A percentile compares a stretch with the other conserved stretches of the same genome.
These are phyloP conservation scores for Zoanthus gigantus DNA, from an alignment of 92 coral and sea anemone genomes.

Conservation along the genomic window DNA sequence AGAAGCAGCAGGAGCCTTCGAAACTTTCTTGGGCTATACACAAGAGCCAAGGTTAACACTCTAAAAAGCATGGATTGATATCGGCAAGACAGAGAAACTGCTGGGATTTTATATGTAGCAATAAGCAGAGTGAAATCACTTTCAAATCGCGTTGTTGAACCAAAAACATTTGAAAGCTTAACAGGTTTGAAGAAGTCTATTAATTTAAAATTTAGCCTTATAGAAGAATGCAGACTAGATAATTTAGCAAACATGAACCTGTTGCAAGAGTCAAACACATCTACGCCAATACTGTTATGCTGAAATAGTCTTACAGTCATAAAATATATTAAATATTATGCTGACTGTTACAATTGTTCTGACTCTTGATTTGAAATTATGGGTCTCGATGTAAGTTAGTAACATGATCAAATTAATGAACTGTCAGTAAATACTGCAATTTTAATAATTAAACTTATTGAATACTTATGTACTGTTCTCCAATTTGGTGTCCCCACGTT, in stretches of 20 bases:
- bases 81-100: conserved; percentile 17
- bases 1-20: too few species aligned
- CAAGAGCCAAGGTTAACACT: neutral
- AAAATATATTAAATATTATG: neutral
- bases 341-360: neutral
- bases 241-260: neutral
- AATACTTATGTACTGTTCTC: neutral
- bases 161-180: neutral
- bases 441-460: conserved; percentile 3
- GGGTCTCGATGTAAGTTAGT: neutral
- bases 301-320: neutral
- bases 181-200: conserved; percentile 6
- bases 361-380: neutral
- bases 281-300: neutral
- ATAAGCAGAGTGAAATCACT: conserved; percentile 1
- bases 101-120: conserved; percentile 5
- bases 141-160: neutral
- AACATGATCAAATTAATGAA: neutral
- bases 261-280: neutral
- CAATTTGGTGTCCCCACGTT: too few species aligned
- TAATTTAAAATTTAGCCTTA: neutral
- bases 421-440: neutral
- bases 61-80: conserved; percentile 5
- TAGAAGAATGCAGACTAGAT: conserved; percentile 5
- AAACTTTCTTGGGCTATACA: too few species aligned